Evolutionary conservation across 1,140 invertebrate genomes (phyloP).

Genomic region (Pentalonia nigronervosa): DNA sequence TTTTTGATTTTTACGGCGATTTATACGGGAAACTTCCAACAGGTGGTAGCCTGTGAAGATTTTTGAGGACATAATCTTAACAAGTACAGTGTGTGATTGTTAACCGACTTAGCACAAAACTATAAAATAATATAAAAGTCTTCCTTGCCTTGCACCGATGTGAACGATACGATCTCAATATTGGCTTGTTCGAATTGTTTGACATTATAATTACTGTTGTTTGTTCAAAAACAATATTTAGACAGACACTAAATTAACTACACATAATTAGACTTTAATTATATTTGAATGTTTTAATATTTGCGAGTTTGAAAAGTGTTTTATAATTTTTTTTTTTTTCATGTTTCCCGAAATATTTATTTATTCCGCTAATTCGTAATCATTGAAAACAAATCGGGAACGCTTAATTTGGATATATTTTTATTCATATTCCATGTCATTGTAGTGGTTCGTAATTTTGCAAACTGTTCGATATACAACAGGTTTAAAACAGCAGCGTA

Average conservation of each 20-base stretch:
- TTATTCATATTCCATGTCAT: neutral
- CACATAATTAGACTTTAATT: neutral
- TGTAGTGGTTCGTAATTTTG: neutral
- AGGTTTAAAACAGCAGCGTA: neutral
- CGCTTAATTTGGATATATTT: neutral
- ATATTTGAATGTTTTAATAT: too few relatives aligned
- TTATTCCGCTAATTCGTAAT: neutral
- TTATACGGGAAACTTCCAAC: neutral
- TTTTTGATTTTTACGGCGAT: neutral
- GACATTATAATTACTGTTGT: neutral
- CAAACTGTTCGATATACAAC: neutral
- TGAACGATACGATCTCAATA: neutral
- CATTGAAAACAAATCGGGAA: neutral
- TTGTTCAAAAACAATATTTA: neutral
- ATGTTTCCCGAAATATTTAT: neutral
- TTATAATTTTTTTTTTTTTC: neutral
- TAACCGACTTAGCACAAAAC: neutral
- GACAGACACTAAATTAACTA: neutral
- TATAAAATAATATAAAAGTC: neutral
- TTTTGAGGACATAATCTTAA: neutral
- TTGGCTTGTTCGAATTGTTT: neutral
- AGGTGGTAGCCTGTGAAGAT: neutral
- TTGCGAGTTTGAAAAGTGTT: neutral
- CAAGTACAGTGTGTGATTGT: neutral
- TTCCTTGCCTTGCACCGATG: too few relatives aligned